These are phyloP conservation scores for Gymnothorax reevesii DNA, from an alignment of 2,797 vertebrate genomes.

Conservation along the genomic window DNA sequence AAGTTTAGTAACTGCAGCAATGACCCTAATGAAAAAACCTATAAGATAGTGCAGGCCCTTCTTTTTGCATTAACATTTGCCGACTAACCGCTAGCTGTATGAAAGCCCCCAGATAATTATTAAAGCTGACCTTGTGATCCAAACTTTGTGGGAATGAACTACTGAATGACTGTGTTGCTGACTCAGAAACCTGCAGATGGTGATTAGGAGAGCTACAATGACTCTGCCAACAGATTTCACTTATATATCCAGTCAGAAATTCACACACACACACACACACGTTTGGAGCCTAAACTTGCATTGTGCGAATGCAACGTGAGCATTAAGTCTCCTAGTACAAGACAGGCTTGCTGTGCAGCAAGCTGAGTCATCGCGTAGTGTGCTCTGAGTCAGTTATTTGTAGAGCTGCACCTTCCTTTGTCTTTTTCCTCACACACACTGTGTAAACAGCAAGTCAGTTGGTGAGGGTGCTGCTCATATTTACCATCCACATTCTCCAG, in stretches of 20 bases:
- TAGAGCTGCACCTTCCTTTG: background rate
- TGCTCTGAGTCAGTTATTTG: background rate
- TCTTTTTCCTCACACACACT: background rate
- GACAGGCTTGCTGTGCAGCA: background rate
- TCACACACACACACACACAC: background rate
- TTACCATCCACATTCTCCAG: slow-evolving; percentile 83
- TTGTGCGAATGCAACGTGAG: background rate
- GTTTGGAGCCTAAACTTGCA: background rate
- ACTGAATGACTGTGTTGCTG: background rate
- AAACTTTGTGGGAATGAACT: background rate
- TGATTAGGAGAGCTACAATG: background rate
- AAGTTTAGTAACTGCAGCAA: background rate
- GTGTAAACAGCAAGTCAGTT: background rate
- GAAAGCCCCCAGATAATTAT: background rate
- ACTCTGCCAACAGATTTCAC: background rate
- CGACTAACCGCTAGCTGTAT: background rate
- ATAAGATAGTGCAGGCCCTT: background rate
- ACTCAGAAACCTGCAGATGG: background rate
- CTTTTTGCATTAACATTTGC: background rate
- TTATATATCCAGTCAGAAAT: background rate
- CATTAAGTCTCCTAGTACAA: background rate
- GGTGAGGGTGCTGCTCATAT: slow-evolving; percentile 51
- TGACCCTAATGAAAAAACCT: background rate
- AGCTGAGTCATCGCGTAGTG: background rate
- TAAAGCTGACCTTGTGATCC: background rate